Percentiles rank a stretch among this genome's conserved stretches.
Conservation (phyloP, 2,797 vertebrate genomes). For the Myoxocephalus aenaeus region DNA sequence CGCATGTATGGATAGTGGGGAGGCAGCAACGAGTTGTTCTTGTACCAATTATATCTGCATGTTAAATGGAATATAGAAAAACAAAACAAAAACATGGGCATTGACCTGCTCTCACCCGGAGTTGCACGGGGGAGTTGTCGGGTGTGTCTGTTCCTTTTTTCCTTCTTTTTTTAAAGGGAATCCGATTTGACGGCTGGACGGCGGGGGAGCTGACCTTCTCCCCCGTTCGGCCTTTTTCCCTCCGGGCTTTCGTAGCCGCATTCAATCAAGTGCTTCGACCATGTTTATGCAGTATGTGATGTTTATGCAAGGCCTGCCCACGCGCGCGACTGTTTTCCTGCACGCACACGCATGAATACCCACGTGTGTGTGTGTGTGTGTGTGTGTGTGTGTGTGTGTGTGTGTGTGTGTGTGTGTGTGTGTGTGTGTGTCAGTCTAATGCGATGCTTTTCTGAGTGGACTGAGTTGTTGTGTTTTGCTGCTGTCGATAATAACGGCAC, state of each 20-base stretch:
- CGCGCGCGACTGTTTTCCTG: constrained; percentile 59
- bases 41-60: constrained; percentile 4
- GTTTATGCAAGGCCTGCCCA: constrained; percentile 77
- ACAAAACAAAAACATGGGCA: background rate
- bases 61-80: constrained; percentile 4
- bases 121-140: constrained; percentile 36
- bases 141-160: constrained; percentile 63
- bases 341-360: constrained; percentile 61
- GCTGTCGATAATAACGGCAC: constrained; percentile 37
- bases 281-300: constrained; percentile 76
- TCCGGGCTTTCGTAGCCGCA: constrained; percentile 63
- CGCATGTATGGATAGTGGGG: constrained; percentile 4
- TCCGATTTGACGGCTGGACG: constrained; percentile 64
- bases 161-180: constrained; percentile 52
- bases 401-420: constrained; percentile 16
- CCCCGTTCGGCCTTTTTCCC: constrained; percentile 56
- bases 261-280: constrained; percentile 75
- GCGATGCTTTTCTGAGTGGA: constrained; percentile 16
- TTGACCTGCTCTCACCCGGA: constrained; percentile 30
- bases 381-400: background rate
- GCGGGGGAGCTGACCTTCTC: constrained; percentile 73
- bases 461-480: constrained; percentile 3
- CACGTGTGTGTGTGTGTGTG: background rate
- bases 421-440: background rate
- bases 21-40: constrained; percentile 5